A percentile compares a stretch with the other conserved stretches of the same genome.
Evolutionary conservation across 2,797 vertebrate genomes (phyloP).

Genomic region (Smutsia temminckii): DNA sequence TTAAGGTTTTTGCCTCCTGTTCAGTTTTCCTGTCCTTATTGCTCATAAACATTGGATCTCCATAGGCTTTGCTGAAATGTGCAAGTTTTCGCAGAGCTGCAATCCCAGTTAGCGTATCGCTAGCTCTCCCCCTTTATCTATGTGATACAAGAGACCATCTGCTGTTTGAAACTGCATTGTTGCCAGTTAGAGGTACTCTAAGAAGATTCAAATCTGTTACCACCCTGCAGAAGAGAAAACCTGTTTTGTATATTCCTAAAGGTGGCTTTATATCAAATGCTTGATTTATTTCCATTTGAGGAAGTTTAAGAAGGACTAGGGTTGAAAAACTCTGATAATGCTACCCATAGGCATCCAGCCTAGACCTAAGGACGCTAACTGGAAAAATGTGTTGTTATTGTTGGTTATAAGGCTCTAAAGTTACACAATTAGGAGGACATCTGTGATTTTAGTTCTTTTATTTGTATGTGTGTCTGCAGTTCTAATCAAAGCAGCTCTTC

Average conservation of each 20-base stretch:
- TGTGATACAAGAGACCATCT: constrained; percentile 69
- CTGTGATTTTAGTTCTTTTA: background rate
- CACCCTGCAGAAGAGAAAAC: constrained; percentile 14
- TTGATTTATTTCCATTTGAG: constrained; percentile 26
- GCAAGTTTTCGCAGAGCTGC: constrained; percentile 55
- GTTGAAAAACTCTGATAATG: background rate
- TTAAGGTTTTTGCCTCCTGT: constrained; percentile 48
- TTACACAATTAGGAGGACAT: background rate
- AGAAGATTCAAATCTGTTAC: constrained; percentile 61
- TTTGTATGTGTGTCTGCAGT: background rate
- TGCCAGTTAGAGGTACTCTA: constrained; percentile 61
- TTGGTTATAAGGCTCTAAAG: background rate
- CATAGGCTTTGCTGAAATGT: constrained; percentile 53
- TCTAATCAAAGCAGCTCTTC: background rate
- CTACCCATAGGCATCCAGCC: background rate
- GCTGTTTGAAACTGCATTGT: constrained; percentile 59
- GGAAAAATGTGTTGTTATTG: background rate
- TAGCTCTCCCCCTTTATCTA: background rate
- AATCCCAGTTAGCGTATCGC: constrained; percentile 33
- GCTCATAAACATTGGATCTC: constrained; percentile 50
- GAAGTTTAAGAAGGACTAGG: background rate
- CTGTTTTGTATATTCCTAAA: constrained; percentile 54
- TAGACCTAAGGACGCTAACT: background rate
- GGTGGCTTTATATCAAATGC: constrained; percentile 40
- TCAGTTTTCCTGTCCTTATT: constrained; percentile 38